phyloP scores from a whole-genome alignment of 2,797 vertebrate species.

The Fistularia tabacaria region DNA sequence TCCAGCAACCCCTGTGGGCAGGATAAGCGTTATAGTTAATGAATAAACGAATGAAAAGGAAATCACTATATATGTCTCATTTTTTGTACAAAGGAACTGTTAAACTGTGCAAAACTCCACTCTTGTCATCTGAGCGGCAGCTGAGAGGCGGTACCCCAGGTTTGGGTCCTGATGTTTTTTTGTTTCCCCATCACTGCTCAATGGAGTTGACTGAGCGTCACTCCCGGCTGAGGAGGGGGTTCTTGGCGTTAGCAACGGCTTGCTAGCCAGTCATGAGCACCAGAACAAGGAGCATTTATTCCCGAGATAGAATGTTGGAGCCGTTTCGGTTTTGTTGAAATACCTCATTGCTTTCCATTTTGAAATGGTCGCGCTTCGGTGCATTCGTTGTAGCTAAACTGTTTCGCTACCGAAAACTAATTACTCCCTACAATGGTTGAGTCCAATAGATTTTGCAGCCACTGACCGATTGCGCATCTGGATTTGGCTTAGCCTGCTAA shows the following conservation, averaged over 20 bases:
- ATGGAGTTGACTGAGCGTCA: slow-evolving; percentile 28
- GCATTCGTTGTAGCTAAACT: no score
- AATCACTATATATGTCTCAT: no score
- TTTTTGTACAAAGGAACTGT: no score
- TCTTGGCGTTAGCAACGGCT: no score
- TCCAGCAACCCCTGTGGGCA: no score
- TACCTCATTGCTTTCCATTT: background rate
- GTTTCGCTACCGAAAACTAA: background rate
- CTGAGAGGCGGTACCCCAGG: no score
- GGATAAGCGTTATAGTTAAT: no score
- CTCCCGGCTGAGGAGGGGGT: slow-evolving; percentile 59
- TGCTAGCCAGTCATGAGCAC: slow-evolving; percentile 32
- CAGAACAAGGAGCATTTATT: slow-evolving; percentile 53
- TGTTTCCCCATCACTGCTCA: slow-evolving; percentile 28
- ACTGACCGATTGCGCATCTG: slow-evolving; percentile 64
- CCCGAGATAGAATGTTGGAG: background rate
- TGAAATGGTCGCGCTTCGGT: no score
- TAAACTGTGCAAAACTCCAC: no score
- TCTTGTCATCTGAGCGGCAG: no score
- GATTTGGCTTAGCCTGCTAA: slow-evolving; percentile 42
- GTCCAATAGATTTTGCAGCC: slow-evolving; percentile 14
- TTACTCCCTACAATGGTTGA: slow-evolving; percentile 6
- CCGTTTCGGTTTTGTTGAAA: background rate
- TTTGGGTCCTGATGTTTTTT: no score
- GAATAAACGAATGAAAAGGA: no score